A percentile compares a stretch with the other conserved stretches of the same genome.
These are phyloP conservation scores for Ammodytes dubius DNA, from an alignment of 2,113 vertebrate genomes.

Conservation along the genomic window DNA sequence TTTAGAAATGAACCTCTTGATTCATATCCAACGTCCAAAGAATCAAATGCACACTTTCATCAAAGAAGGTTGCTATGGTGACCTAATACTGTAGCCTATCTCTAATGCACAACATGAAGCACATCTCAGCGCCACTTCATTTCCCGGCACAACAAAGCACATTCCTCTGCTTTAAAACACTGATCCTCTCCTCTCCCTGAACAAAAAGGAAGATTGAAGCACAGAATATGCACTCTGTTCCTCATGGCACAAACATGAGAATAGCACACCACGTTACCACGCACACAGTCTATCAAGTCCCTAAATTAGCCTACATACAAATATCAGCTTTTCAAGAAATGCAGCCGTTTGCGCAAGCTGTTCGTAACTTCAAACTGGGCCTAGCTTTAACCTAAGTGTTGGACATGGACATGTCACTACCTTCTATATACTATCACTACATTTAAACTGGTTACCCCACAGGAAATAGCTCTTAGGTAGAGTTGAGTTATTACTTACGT, in stretches of 20 bases:
- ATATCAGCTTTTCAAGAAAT: conserved; percentile 9
- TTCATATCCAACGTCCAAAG: conserved; percentile 53
- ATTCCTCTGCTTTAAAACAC: conserved; percentile 48
- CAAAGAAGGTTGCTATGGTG: conserved; percentile 16
- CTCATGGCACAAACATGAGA: conserved; percentile 30
- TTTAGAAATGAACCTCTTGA: conserved; percentile 40
- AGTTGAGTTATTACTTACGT: not conserved
- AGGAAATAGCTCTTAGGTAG: not conserved
- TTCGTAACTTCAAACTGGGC: not conserved
- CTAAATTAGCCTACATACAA: not conserved
- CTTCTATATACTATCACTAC: no score
- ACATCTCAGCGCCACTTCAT: conserved; percentile 47
- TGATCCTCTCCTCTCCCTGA: not conserved
- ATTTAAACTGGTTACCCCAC: not conserved
- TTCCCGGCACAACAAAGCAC: conserved; percentile 60
- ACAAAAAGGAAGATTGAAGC: conserved; percentile 38
- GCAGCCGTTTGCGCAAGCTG: not conserved
- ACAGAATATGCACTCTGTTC: conserved; percentile 43
- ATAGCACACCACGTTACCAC: conserved; percentile 26
- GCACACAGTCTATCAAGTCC: not conserved
- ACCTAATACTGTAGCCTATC: conserved; percentile 46
- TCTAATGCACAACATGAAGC: conserved; percentile 67
- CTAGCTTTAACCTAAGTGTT: not conserved
- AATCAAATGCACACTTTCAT: conserved; percentile 55
- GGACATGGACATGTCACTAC: not conserved